Conservation (phyloP, 2,113 vertebrate genomes). For the Bujurquina vittata region DNA sequence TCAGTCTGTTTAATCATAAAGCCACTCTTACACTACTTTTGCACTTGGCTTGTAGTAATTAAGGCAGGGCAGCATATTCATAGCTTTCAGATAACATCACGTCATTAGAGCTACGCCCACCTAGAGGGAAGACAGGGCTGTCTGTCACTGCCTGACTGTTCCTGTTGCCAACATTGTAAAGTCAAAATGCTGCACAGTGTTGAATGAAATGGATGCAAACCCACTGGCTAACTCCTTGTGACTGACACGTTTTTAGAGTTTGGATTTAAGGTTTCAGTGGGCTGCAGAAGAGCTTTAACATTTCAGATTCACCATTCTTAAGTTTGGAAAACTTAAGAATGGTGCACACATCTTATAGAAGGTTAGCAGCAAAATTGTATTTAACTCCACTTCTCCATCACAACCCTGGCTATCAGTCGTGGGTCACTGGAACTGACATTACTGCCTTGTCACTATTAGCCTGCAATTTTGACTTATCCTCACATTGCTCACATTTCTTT, state of each 20-base stretch:
- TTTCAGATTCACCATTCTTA: not conserved
- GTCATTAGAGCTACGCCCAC: not conserved
- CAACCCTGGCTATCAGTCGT: not conserved
- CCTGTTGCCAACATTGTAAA: accelerated
- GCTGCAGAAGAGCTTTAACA: not conserved
- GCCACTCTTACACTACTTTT: not conserved
- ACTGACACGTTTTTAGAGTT: not conserved
- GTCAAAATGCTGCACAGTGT: not conserved
- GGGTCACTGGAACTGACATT: not conserved
- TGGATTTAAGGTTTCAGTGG: not conserved
- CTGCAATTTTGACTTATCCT: no score
- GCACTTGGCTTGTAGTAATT: accelerated
- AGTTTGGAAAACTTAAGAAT: not conserved
- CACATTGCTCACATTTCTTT: not conserved
- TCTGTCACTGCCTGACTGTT: not conserved
- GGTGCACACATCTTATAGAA: not conserved
- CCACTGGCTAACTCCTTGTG: not conserved
- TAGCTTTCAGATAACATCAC: not conserved
- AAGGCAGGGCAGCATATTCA: no score
- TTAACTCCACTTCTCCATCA: not conserved
- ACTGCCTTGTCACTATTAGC: not conserved
- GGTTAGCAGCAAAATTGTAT: not conserved
- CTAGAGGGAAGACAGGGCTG: not conserved
- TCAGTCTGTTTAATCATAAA: not conserved
- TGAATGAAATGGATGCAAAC: not conserved